Conservation (phyloP, 2,888 invertebrate species). For the Chrysodeixis includens region DNA sequence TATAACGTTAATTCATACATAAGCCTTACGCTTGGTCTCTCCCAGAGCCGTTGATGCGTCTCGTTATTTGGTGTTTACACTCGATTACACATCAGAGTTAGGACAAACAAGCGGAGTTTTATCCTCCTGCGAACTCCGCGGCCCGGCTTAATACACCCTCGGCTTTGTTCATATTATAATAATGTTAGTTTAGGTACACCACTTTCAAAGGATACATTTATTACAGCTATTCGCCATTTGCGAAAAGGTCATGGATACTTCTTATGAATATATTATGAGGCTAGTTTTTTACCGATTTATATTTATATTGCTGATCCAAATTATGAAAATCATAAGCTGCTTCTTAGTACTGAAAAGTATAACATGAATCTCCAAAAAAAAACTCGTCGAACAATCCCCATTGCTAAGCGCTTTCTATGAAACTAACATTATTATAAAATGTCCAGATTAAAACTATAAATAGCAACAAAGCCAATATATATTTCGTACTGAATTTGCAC, state of each 20-base stretch:
- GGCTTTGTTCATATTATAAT: slow-evolving; percentile 27
- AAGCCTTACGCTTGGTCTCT: slow-evolving; percentile 15
- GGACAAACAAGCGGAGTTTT: slow-evolving; percentile 34
- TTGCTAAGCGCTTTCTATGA: no score
- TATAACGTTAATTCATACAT: neutral
- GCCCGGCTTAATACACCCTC: slow-evolving; percentile 15
- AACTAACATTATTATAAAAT: no score
- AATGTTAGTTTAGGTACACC: slow-evolving; percentile 47
- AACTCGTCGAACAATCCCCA: no score
- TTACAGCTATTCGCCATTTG: slow-evolving; percentile 23
- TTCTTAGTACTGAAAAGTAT: no score
- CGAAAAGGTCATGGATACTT: neutral
- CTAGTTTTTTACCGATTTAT: neutral
- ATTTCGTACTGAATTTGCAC: no score
- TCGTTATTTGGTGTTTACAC: slow-evolving; percentile 31
- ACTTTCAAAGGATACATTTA: slow-evolving; percentile 8
- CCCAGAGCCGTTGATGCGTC: slow-evolving; percentile 22
- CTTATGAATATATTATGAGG: neutral
- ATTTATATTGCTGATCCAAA: no score
- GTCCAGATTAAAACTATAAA: no score
- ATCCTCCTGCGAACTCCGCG: slow-evolving; percentile 21
- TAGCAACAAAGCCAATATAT: no score
- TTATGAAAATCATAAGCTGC: no score
- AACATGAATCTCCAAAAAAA: no score
- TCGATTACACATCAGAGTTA: slow-evolving; percentile 39